phyloP scores from a whole-genome alignment of 2,797 vertebrate genomes.

The Pseudopleuronectes americanus region DNA sequence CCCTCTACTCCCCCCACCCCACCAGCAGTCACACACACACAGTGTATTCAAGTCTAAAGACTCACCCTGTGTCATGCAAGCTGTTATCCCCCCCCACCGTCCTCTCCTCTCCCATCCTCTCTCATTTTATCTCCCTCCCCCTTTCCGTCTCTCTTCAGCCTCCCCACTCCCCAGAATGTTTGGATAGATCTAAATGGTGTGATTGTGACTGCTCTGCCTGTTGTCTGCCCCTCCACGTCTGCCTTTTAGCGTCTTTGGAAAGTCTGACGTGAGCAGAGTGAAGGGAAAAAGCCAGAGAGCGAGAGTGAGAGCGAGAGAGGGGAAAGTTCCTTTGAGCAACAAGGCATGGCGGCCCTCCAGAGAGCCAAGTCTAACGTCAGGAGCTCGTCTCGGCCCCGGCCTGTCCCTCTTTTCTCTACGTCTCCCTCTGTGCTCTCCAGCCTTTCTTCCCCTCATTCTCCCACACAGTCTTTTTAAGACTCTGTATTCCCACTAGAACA shows the following conservation, averaged over 20 bases:
- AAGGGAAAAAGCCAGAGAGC: conserved; percentile 61
- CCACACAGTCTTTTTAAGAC: conserved; percentile 61
- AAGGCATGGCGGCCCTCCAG: conserved; percentile 86
- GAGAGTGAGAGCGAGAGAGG: conserved; percentile 55
- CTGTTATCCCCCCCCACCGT: conserved; percentile 50
- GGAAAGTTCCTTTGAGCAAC: conserved; percentile 85
- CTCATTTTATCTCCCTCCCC: conserved; percentile 64
- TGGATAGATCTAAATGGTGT: conserved; percentile 86
- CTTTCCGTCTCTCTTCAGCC: conserved; percentile 52
- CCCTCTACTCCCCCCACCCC: conserved; percentile 38
- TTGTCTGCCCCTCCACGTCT: conserved; percentile 71
- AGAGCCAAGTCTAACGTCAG: conserved; percentile 71
- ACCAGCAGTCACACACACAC: conserved; percentile 54
- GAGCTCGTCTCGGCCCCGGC: conserved; percentile 53
- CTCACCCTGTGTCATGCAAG: conserved; percentile 70
- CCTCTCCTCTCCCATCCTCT: conserved; percentile 3
- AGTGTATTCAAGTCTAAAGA: conserved; percentile 64
- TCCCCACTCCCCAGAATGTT: conserved; percentile 69
- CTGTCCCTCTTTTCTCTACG: conserved; percentile 48
- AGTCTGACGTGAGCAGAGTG: conserved; percentile 84
- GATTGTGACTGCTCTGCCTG: conserved; percentile 82
- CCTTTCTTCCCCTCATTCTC: conserved; percentile 66
- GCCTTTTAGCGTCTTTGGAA: conserved; percentile 82
- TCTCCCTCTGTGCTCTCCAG: conserved; percentile 28
- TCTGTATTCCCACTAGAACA: conserved; percentile 55